Conservation (phyloP, 1,140 invertebrate genomes). For the Drosophila jambulina region DNA sequence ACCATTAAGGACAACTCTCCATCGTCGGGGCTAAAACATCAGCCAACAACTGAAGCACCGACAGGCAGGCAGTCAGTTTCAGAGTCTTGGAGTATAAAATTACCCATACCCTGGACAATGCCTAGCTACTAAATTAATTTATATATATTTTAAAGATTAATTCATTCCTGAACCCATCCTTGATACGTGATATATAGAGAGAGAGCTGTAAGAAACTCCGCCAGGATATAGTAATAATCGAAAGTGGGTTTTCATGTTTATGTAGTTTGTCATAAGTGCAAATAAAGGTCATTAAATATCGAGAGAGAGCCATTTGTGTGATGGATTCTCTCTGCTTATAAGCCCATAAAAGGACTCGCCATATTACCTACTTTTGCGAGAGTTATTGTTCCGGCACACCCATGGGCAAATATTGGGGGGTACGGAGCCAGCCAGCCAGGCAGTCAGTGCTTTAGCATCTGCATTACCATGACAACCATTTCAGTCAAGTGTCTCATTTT, state of each 20-base stretch:
- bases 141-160: no score
- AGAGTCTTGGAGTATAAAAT: not conserved
- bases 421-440: not conserved
- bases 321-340: not conserved
- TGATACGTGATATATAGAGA: not conserved
- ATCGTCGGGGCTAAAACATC: conserved; percentile 33
- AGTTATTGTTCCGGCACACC: conserved; percentile 8
- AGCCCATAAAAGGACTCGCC: not conserved
- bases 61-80: not conserved
- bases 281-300: not conserved
- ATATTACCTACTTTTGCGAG: not conserved
- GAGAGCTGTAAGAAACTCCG: not conserved
- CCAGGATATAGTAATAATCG: not conserved
- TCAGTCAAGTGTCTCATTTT: conserved; percentile 76
- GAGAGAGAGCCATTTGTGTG: not conserved
- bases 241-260: not conserved
- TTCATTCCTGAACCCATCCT: no score
- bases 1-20: conserved; percentile 35
- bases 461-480: conserved; percentile 53
- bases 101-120: not conserved
- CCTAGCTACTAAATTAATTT: no score
- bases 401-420: not conserved
- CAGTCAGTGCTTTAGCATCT: conserved; percentile 18
- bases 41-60: conserved; percentile 27
- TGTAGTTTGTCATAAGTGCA: not conserved